Base-by-base conservation (phyloP, 2,797 vertebrate genomes). In the Sylvilagus floridanus region DNA sequence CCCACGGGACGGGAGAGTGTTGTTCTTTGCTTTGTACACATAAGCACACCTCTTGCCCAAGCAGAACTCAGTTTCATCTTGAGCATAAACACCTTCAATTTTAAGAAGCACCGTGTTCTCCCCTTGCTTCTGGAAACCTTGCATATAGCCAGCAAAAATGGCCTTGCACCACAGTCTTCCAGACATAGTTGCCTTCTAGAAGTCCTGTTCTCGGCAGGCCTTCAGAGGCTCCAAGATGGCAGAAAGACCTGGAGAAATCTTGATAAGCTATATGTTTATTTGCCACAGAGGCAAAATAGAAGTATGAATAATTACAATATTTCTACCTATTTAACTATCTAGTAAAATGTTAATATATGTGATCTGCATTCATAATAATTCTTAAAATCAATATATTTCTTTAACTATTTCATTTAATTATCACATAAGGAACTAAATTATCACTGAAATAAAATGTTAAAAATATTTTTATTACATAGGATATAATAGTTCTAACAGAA, bases 351-450 rank as follows among this genome's bases (percentile, higher is more conserved):
- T 87, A 82, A 72, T 13, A 22, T 35, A 10, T 57, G 37, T 19
- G 6, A 78, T 73, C 63, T 76, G 28, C 68, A 73, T 28, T 65
- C 47, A 66, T 8, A 93, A 66, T 73, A 93, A 94, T 71, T 84
- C 69, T 82, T 88, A 88, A 78, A 13, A 63, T n/a, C 52, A 86
- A 47, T 50, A 62, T 22, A 65, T 54, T 2, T 66, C 14, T 73
- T 75, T 24, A 75, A 94, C 12, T 4, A 81, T 87, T 94, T 89
- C 63, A 89, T 8, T 52, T 92, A 78, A 69, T 88, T 95, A 72
- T 47, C 35, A 77, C 19, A 71, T n/a, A 65, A 92, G 57, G 21
- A 90, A 95, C 75, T 72, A 91, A 83, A 86, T 28, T 47, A 88
- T 75, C 62, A 76, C 10, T 91, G 47, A 84, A 90, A 91, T 37